Conservation (phyloP, 2,888 invertebrate genomes). For the Laspeyria flexula region DNA sequence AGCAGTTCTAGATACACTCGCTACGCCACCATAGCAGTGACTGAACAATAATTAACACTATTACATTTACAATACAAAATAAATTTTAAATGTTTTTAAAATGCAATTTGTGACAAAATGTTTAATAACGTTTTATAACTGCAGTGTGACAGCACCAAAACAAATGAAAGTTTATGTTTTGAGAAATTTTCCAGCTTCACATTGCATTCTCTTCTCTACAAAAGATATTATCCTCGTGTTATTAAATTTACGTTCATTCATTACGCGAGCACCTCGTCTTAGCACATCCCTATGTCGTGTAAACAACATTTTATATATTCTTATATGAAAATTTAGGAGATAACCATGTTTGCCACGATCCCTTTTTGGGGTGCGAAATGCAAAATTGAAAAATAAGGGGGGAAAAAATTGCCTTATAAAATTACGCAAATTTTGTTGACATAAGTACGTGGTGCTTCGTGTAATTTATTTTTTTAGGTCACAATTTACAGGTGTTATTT, state of each 20-base stretch:
- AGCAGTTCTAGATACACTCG: too few species aligned
- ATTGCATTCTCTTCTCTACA: not conserved
- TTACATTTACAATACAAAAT: too few species aligned
- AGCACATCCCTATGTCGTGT: conserved; percentile 1
- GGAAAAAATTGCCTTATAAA: conserved; percentile 6
- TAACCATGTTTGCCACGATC: conserved; percentile 8
- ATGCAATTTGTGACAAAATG: too few species aligned
- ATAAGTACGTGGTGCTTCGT: not conserved
- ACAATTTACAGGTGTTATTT: not conserved
- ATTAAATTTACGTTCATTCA: conserved; percentile 11
- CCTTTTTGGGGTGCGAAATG: not conserved
- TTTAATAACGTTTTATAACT: too few species aligned
- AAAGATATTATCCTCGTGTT: conserved; percentile 6
- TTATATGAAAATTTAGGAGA: conserved; percentile 10
- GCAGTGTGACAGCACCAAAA: too few species aligned
- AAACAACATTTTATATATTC: conserved; percentile 6
- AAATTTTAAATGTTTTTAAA: too few species aligned
- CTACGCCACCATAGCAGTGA: too few species aligned
- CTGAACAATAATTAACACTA: too few species aligned
- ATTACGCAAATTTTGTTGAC: conserved; percentile 27
- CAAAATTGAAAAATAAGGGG: conserved; percentile 23
- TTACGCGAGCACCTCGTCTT: not conserved
- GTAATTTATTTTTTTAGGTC: not conserved
- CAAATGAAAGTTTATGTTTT: not conserved
- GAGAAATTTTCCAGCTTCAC: not conserved